Evolutionary conservation across 2,888 invertebrate genomes (phyloP), one percentile per base, ranked within the genome.

Genomic region (Chesias legatella): DNA sequence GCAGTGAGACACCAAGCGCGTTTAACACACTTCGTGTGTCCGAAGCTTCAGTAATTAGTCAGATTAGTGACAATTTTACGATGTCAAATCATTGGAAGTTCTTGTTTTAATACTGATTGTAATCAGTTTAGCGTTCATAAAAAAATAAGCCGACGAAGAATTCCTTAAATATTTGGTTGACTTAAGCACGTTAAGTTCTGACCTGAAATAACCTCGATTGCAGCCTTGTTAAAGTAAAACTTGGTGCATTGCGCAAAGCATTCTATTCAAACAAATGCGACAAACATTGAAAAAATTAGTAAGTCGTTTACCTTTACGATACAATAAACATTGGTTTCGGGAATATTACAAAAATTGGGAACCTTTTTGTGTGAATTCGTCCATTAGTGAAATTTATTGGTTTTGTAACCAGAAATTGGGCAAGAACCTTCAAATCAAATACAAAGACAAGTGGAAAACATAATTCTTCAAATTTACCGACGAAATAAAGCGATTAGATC

Each of bases 241-340:
- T 17, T 17, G 25, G 75, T 76, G 77, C 77, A 78, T 55, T 76
- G 77, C 77, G 66, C 60, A 61, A 73, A 67, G 51, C 54, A 46
- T 46, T 50, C 43, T 25, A 23, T 10, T 22, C 36, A n/a, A 44
- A 21, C 33, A 48, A 46, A 43, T 34, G 40, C 32, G 40, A 40
- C 35, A 43, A 53, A 44, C 36, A 38, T 48, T 52, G 33, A 46
- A 56, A 51, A 42, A 49, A 52, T 46, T 33, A n/a, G n/a, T 35
- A 23, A 39, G 33, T 30, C 43, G 13, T 48, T 49, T 29, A 43
- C 40, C 45, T 39, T 35, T 39, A 27, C 10, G 22, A 5, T 23
- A 6, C 22, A 30, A 17, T 25, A 32, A 31, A 24, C 6, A 10
- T 17, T 3, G 7, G 11, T 38, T 22, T 39, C 5, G 21, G 8